Conservation (phyloP, 2,888 invertebrate species). For the Temnothorax rugatulus region DNA sequence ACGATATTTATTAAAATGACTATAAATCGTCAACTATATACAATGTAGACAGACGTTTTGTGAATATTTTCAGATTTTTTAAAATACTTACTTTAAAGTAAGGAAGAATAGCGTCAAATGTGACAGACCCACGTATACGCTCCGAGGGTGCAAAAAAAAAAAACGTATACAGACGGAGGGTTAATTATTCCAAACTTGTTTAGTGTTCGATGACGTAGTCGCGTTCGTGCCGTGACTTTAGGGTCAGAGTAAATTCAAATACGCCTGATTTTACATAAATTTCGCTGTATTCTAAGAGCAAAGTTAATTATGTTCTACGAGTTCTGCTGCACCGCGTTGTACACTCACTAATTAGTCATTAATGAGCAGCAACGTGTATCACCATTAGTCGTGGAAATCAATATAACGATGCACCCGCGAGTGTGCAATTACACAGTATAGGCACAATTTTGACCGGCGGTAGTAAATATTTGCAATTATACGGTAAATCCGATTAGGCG, state of each 20-base stretch:
- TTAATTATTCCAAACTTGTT: not conserved
- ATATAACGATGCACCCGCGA: slow-evolving; percentile 48
- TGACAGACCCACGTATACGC: no score
- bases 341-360: slow-evolving; percentile 67
- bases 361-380: slow-evolving; percentile 57
- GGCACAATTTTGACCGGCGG: slow-evolving; percentile 32
- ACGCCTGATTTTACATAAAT: slow-evolving; percentile 22
- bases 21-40: no score
- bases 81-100: no score
- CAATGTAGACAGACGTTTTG: no score
- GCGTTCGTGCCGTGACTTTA: not conserved
- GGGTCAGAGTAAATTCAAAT: not conserved
- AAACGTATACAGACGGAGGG: no score
- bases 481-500: slow-evolving; percentile 13
- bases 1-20: no score
- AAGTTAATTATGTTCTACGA: slow-evolving; percentile 53
- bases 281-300: slow-evolving; percentile 19
- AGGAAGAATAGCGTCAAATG: no score
- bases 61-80: no score
- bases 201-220: not conserved
- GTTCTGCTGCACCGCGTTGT: slow-evolving; percentile 24
- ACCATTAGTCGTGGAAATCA: slow-evolving; percentile 65
- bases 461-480: slow-evolving; percentile 64
- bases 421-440: slow-evolving; percentile 43
- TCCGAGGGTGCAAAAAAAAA: no score